A percentile compares a stretch with the other conserved stretches of the same genome.
phyloP scores from a whole-genome alignment of 2,888 invertebrate species.

The Metacarcinus magister region DNA sequence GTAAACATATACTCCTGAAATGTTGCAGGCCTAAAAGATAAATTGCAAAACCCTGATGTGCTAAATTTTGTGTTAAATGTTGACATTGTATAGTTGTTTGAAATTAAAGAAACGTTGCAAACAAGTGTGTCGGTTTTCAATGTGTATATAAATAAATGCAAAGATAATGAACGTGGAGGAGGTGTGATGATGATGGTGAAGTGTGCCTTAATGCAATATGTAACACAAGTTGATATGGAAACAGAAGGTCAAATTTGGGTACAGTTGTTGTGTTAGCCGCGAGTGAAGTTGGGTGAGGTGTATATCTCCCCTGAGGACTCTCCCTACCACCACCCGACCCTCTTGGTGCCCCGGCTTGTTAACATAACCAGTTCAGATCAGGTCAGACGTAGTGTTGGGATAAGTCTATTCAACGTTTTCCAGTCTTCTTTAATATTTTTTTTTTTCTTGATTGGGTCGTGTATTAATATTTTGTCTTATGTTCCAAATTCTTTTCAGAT shows the following conservation, averaged over 20 bases:
- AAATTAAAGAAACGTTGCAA: neutral
- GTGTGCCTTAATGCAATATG: neutral
- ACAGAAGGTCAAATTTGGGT: neutral
- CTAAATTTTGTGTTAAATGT: neutral
- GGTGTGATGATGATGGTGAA: constrained; percentile 33
- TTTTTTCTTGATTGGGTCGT: no score
- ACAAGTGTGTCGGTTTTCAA: neutral
- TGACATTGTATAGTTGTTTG: constrained; percentile 21
- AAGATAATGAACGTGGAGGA: neutral
- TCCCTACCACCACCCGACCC: neutral
- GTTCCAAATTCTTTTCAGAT: no score
- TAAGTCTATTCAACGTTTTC: no score
- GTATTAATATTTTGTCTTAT: no score
- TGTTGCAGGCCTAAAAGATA: constrained; percentile 21
- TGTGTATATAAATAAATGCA: constrained; percentile 49
- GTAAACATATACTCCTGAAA: neutral
- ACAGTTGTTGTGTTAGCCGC: neutral
- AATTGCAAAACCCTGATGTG: neutral
- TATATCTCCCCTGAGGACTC: neutral
- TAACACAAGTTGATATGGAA: neutral
- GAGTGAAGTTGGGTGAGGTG: neutral
- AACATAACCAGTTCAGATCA: no score
- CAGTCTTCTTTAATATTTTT: no score
- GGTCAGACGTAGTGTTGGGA: no score
- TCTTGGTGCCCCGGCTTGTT: neutral